Evolutionary conservation across 2,113 vertebrate species (phyloP), one percentile per base, ranked within the genome.

Genomic region (Erythrocercus mccallii): DNA sequence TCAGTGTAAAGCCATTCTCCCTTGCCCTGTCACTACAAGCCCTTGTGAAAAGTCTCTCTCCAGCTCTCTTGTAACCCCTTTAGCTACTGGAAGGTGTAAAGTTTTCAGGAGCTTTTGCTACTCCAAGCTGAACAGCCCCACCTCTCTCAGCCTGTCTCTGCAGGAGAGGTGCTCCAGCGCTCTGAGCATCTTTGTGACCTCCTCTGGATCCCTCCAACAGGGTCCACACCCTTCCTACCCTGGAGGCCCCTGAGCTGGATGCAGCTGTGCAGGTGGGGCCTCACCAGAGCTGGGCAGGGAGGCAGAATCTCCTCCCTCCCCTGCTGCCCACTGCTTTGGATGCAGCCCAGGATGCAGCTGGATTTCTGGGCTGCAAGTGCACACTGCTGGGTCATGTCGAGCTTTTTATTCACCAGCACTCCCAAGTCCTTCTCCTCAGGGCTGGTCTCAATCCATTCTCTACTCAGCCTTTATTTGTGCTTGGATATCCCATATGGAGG

Each of bases 401-500:
- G 47, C 19, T 62, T 20, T 13, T 11, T 65, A 24, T 6, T 23
- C 65, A 54, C 19, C 23, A 53, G 28, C 45, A 61, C 1, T 12
- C 14, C 15, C 23, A 54, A 30, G 11, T 40, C n/a, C 47, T 60
- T 8, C 54, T 61, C 33, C 54, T 45, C 27, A 51, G 38, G 18
- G 38, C 19, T 38, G 19, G 28, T 40, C 10, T 37, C 37, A 68
- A 18, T 37, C 37, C n/a, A 47, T n/a, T 7, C 64, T 15, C 38
- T 9, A 3, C 10, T 12, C 54, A 37, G 33, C 33, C 45, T 58
- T 53, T 22, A 42, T 31, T 22, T 68, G 21, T 27, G 53, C 37
- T 45, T 45, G 33, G 45, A 37, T 24, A 57, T n/a, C 6, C 27
- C 44, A 11, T 0, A 0, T 5, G 45, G 27, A 28, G 38, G 10